Evolutionary conservation across 2,797 vertebrate genomes (phyloP), one percentile per base, ranked within the genome.

Genomic region (Taeniopygia guttata): DNA sequence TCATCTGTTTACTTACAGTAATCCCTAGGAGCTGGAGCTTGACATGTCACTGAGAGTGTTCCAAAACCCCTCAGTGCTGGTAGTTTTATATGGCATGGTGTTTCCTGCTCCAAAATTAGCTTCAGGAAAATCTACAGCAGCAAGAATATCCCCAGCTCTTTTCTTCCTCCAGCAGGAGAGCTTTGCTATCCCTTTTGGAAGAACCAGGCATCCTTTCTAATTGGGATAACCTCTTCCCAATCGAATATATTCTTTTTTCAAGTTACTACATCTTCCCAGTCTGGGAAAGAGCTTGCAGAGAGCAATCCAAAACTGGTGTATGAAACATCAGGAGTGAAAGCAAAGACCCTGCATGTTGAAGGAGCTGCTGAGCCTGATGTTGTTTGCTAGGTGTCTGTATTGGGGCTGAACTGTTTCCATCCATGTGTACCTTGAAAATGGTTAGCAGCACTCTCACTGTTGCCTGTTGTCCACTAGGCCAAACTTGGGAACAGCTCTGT

Each of bases 401-500:
- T 52, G 55, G 36, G 43, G 13, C 36, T 46, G 56, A 45, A 40
- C 45, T n/a, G 36, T 94, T 89, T 23, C 10, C 29, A 17, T 56
- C 11, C 38, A 17, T 49, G 49, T 52, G 11, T 62, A 45, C 32
- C 29, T 34, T 34, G 26, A 34, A 15, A 72, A 27, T 3, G 9
- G 19, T 69, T 78, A 67, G 36, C 43, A 80, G 34, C 68, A 22
- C 22, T 77, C 27, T 63, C 22, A 23, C n/a, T 87, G 34, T 46
- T 84, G 3, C 40, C n/a, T 86, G 8, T 81, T 87, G 9, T 88
- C 48, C 15, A 10, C 51, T 97, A 99, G 99, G 98, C 99, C 14
- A 99, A 99, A 91, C 97, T 99, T 87, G 99, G 99, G 26, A 99
- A 99, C 97, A 99, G 99, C 95, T 99, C 99, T 2, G 99, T 99